These are phyloP conservation scores for Sebastes minor DNA, from an alignment of 2,797 vertebrate species.

Conservation along the genomic window DNA sequence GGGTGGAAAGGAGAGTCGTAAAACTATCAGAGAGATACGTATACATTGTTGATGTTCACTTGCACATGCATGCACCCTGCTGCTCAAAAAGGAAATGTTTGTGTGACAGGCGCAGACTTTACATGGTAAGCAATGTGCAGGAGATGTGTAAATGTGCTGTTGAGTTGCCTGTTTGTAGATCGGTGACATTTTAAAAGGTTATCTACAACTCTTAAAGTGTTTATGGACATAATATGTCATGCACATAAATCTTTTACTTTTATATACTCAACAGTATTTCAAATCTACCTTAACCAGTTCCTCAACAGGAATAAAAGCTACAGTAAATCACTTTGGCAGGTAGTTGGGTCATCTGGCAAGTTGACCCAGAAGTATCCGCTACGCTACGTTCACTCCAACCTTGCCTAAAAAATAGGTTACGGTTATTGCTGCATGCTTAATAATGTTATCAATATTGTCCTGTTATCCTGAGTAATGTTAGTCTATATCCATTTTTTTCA, in stretches of 20 bases:
- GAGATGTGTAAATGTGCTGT: background rate
- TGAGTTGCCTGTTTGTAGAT: background rate
- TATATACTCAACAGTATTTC: background rate
- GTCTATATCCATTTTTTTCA: too few relatives aligned
- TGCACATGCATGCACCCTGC: background rate
- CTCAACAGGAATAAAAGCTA: background rate
- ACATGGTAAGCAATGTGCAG: conserved; percentile 17
- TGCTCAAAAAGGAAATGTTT: conserved; percentile 49
- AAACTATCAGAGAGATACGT: conserved; percentile 23
- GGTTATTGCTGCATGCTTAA: too few relatives aligned
- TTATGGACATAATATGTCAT: background rate
- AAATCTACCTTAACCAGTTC: background rate
- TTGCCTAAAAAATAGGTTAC: too few relatives aligned
- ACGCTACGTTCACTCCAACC: background rate
- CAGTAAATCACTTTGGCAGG: background rate
- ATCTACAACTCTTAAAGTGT: background rate
- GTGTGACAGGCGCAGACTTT: conserved; percentile 1
- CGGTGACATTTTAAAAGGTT: background rate
- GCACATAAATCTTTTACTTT: background rate
- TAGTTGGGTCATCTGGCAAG: background rate
- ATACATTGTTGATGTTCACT: conserved; percentile 26
- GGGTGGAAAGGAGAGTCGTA: conserved; percentile 31
- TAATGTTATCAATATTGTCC: too few relatives aligned
- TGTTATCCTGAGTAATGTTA: too few relatives aligned
- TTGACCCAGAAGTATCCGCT: background rate